Evolutionary conservation across 2,797 vertebrate genomes (phyloP), one percentile per base, ranked within the genome.

Genomic region (Melanotaenia trifasciata): DNA sequence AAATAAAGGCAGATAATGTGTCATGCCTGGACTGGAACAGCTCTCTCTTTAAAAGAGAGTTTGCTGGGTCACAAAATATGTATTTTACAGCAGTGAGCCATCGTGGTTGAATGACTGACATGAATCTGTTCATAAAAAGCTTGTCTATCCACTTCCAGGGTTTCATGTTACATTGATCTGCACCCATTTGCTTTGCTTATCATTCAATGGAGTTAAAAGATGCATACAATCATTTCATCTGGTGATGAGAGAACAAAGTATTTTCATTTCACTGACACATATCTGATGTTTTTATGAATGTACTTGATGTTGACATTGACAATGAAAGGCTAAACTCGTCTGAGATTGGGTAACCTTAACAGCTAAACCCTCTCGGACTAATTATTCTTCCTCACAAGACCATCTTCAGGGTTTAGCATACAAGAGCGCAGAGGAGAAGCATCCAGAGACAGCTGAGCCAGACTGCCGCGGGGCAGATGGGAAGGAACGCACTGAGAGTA

Each of bases 1-100:
- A 78, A 87, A 91, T 89, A 85, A 80, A 83, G 64, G 67, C 74
- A 86, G 59, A 63, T 54, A 60, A 86, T 74, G 69, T 91, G 89
- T 89, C 81, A 84, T 84, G 84, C 61, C 66, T 74, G 71, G 76
- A 63, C 60, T 77, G 13, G 47, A 80, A 76, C 64, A 8, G 32
- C 71, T 73, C 71, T 84, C 40, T 78, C 83, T 87, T 87, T 86
- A 86, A 75, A 86, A 73, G 3, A 28, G 28, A 28, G 60, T 45
- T 64, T 62, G 36, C 12, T 22, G 70, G 86, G 84, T 88, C 87
- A 85, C 77, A 82, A 70, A 72, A 80, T 86, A 79, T 78, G 77
- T 67, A 87, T 89, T 87, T 84, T 68, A 67, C 74, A 75, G 80
- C 69, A 76, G 64, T 40, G 74, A 85, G 67, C 60, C 38, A 56